Evolutionary conservation across 2,113 vertebrate genomes (phyloP).

Genomic region (Myiopsitta monachus): DNA sequence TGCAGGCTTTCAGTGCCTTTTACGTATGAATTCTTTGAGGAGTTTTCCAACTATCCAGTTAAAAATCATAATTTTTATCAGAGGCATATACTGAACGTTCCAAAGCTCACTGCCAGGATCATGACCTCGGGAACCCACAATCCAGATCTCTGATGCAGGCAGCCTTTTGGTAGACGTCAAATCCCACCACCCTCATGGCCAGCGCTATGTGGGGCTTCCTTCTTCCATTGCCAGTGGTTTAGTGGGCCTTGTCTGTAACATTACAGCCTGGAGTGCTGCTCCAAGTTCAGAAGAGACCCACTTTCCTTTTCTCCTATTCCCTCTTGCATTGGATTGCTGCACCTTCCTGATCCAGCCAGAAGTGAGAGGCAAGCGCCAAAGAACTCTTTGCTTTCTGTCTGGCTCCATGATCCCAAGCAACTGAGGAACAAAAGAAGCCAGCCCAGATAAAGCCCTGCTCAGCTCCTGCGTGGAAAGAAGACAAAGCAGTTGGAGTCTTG

Average conservation of each 20-base stretch:
- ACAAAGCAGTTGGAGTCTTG: neutral
- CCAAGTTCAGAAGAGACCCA: neutral
- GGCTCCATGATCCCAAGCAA: neutral
- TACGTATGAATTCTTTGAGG: neutral
- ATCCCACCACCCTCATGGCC: neutral
- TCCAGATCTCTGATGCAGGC: accelerated
- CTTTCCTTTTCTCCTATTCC: neutral
- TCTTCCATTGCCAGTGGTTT: neutral
- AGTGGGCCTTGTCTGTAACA: neutral
- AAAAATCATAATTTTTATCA: neutral
- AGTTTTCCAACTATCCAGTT: neutral
- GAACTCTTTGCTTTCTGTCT: neutral
- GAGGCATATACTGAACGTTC: accelerated
- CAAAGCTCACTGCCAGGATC: neutral
- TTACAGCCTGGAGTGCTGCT: neutral
- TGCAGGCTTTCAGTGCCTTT: neutral
- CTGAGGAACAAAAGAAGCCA: neutral
- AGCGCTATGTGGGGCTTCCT: accelerated
- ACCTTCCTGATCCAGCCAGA: neutral
- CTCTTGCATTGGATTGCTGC: neutral
- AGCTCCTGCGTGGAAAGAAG: neutral
- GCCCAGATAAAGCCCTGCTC: neutral
- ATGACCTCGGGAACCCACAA: accelerated
- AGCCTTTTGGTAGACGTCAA: neutral
- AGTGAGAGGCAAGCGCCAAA: neutral